Base-by-base conservation (phyloP, 1,140 invertebrate species). In the Pseudomyrmex concolor region DNA sequence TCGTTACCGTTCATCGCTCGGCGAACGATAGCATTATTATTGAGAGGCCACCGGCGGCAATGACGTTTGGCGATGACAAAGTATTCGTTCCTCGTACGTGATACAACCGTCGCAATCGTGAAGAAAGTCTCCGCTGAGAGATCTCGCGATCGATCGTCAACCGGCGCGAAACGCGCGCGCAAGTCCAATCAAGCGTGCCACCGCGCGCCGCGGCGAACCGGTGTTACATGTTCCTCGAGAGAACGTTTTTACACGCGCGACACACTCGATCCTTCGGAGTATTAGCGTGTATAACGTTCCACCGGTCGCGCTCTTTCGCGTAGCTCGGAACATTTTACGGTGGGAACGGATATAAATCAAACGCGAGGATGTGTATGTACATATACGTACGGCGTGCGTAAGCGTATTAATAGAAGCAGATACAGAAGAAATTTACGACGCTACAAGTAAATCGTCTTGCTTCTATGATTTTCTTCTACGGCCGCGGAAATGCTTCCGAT, bases 181-280 rank as follows among this genome's bases (percentile, higher is more conserved):
- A 22, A 70, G 62, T 43, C 76, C 76, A 80, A 80, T 80, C 76
- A 80, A 71, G 76, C 76, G 66, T 71, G 76, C 76, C 66, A 50
- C 66, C 12, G 76, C 76, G 4, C 50, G 64, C 19, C 12, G 12
- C 15, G 64, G 22, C 76, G 76, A 71, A 80, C 76, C 76, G 76
- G 76, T 80, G 76, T 80, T 80, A 80, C 76, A 48, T 80, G 76
- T 80, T 80, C 19, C 70, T 19, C 43, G 17, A 54, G 51, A 59
- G 43, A n/a, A n/a, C n/a, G 19, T 70, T 70, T 57, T 78, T 78
- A 59, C 66, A 17, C 64, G 51, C 64, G 43, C 64, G 76, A 70
- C 54, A 70, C 51, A 51, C 64, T 70, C 34, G 54, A 17, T 22
- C 43, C 76, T 68, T 10, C 62, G 45, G 3, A n/a, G 67, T 54